These are phyloP conservation scores for Aporrectodea caliginosa DNA, from an alignment of 1,140 invertebrate species.

Conservation along the genomic window DNA sequence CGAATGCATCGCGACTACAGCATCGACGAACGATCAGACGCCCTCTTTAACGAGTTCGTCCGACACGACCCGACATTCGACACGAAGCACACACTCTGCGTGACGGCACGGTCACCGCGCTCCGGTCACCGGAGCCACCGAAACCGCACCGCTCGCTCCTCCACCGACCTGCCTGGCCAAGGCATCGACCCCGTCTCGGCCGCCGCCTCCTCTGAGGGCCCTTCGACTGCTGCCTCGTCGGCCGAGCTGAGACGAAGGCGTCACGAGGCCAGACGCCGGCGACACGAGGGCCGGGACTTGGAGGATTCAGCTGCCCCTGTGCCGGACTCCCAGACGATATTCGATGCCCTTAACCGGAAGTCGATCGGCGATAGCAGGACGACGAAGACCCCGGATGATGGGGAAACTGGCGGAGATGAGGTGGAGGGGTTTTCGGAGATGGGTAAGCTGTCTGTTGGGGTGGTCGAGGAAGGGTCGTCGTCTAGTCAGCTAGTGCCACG, in stretches of 20 bases:
- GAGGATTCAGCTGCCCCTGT: neutral
- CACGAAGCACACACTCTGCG: conserved; percentile 11
- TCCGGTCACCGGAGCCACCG: neutral
- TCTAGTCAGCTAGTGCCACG: neutral
- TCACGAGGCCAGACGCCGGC: neutral
- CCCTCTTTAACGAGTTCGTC: conserved; percentile 60
- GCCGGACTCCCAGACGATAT: neutral
- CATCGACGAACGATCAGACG: conserved; percentile 61
- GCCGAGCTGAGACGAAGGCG: neutral
- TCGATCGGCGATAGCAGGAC: too few species aligned
- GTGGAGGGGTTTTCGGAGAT: neutral
- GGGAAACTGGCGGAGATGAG: neutral
- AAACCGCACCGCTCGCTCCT: neutral
- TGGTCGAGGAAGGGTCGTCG: neutral
- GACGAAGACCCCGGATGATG: too few species aligned
- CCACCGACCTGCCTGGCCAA: neutral
- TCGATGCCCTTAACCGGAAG: neutral
- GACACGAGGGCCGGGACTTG: neutral
- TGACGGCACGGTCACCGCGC: neutral
- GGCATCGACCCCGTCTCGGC: neutral
- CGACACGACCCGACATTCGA: conserved; percentile 54
- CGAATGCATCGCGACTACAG: conserved; percentile 58
- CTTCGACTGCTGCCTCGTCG: neutral
- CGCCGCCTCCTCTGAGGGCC: neutral
- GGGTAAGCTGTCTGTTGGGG: neutral